These are phyloP conservation scores for Arothron firmamentum DNA, from an alignment of 2,113 vertebrate species.

Conservation along the genomic window DNA sequence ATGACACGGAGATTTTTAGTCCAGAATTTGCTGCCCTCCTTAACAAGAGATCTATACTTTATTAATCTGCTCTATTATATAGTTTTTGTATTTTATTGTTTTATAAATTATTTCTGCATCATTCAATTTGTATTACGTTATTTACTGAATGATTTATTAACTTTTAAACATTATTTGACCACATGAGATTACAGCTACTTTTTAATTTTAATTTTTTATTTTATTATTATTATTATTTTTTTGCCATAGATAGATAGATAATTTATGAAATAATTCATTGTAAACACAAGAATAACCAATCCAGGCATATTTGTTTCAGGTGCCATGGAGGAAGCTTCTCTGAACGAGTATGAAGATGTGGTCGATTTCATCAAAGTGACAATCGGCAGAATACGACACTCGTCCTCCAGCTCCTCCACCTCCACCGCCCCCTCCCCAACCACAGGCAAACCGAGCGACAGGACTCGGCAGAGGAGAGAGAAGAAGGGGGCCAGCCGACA, in stretches of 20 bases:
- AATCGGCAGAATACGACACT: slow-evolving; percentile 82
- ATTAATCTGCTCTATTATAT: no score
- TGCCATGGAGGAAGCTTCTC: slow-evolving; percentile 28
- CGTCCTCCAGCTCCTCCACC: slow-evolving; percentile 51
- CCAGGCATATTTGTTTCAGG: slow-evolving; percentile 39
- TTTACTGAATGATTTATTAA: not conserved
- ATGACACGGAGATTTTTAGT: no score
- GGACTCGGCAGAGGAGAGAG: slow-evolving; percentile 36
- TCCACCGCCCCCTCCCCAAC: slow-evolving; percentile 21
- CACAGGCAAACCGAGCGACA: slow-evolving; percentile 56
- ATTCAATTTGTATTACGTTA: not conserved
- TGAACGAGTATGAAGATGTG: slow-evolving; percentile 76
- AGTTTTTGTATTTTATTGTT: no score
- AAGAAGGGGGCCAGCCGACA: slow-evolving; percentile 43
- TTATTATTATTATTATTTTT: no score
- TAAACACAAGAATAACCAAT: not conserved
- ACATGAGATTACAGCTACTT: no score
- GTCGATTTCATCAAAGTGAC: slow-evolving; percentile 89
- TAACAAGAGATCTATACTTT: no score
- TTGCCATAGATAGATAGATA: not conserved
- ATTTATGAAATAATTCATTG: not conserved
- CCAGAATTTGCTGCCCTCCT: no score
- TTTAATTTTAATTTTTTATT: no score
- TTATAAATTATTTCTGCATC: no score
- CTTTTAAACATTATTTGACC: not conserved